These are phyloP conservation scores for Sciaenops ocellatus DNA, from an alignment of 2,797 vertebrate genomes.

Conservation along the genomic window DNA sequence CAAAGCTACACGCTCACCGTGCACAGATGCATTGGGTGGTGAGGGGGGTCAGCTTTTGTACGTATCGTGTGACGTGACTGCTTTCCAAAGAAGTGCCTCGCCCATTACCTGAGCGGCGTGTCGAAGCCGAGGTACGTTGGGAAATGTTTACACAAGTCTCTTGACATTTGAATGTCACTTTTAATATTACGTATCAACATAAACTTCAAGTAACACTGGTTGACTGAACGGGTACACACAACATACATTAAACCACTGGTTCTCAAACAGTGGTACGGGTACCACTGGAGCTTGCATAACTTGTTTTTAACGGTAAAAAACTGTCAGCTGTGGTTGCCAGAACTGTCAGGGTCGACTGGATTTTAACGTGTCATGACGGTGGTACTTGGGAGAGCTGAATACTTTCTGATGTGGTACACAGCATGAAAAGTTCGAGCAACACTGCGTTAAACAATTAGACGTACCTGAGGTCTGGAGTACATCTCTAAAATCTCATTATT, in stretches of 20 bases:
- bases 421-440: too few species aligned
- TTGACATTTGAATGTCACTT: slow-evolving; percentile 36
- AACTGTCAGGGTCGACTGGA: too few species aligned
- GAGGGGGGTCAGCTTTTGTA: background rate
- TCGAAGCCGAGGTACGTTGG: background rate
- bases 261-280: too few species aligned
- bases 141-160: slow-evolving; percentile 5
- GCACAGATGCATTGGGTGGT: too few species aligned
- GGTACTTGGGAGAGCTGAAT: too few species aligned
- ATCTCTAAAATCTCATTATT: slow-evolving; percentile 67
- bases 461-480: slow-evolving; percentile 52
- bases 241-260: background rate
- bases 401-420: too few species aligned
- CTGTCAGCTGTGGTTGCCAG: too few species aligned
- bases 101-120: background rate
- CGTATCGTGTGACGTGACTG: background rate
- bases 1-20: background rate
- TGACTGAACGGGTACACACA: slow-evolving; percentile 27
- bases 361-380: too few species aligned
- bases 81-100: background rate
- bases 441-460: slow-evolving; percentile 65
- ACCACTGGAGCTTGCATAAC: too few species aligned
- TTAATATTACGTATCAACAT: background rate
- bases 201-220: background rate
- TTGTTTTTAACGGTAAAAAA: too few species aligned